Conservation (phyloP, 2,797 vertebrate species). For the Macropus fuliginosus region DNA sequence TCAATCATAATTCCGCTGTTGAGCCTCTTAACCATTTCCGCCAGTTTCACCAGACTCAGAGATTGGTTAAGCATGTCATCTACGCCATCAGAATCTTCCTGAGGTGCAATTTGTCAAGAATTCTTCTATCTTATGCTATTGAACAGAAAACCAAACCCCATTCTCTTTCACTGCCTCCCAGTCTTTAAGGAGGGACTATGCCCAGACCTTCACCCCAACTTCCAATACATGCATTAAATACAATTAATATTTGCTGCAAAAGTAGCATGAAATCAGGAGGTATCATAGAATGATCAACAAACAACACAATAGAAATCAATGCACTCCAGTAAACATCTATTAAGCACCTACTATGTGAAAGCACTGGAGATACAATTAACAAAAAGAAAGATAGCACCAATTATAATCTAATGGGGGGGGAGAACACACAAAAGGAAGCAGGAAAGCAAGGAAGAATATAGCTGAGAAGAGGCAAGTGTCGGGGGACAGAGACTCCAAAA, state of each 20-base stretch:
- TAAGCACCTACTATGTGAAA: neutral
- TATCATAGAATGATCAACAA: neutral
- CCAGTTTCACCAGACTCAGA: neutral
- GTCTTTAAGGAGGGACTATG: neutral
- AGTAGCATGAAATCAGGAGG: neutral
- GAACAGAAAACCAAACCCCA: neutral
- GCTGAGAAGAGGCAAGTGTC: no score
- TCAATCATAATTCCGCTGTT: neutral
- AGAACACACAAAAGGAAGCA: no score
- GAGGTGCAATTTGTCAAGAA: neutral
- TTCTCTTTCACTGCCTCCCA: neutral
- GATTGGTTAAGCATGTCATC: neutral
- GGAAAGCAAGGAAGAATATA: neutral
- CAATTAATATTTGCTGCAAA: neutral
- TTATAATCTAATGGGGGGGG: neutral
- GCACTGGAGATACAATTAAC: neutral
- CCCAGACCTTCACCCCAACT: neutral
- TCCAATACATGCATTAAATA: neutral
- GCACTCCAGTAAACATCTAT: neutral
- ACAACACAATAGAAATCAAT: neutral
- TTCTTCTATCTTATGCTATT: neutral
- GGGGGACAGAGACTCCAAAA: neutral
- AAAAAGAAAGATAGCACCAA: neutral
- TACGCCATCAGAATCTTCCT: neutral
- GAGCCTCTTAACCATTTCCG: neutral